These are phyloP conservation scores for Calosoma granatense DNA, from an alignment of 1,140 invertebrate genomes.

Conservation along the genomic window DNA sequence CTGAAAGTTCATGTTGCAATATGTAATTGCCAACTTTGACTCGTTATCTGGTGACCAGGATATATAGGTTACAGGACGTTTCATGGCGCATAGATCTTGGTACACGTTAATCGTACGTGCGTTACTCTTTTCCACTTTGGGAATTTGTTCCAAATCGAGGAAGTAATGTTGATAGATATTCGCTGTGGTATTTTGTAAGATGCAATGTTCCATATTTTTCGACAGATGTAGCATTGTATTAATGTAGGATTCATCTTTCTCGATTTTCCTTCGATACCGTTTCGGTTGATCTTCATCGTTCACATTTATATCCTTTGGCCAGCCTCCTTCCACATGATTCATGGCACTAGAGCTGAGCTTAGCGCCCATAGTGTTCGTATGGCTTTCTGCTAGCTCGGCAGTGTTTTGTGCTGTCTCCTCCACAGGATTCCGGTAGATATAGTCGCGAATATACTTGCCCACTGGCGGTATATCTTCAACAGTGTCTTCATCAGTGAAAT, in stretches of 20 bases:
- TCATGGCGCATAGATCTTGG: slow-evolving; percentile 54
- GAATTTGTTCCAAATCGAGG: slow-evolving; percentile 50
- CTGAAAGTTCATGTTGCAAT: slow-evolving; percentile 77
- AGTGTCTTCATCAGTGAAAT: slow-evolving; percentile 68
- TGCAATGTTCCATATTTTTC: slow-evolving; percentile 79
- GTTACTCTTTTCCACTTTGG: slow-evolving; percentile 55
- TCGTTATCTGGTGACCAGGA: slow-evolving; percentile 86
- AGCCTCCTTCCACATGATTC: slow-evolving; percentile 89
- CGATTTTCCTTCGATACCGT: slow-evolving; percentile 85
- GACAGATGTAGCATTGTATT: slow-evolving; percentile 70
- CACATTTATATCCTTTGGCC: slow-evolving; percentile 92
- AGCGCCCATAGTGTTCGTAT: slow-evolving; percentile 64
- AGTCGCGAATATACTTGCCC: slow-evolving; percentile 52
- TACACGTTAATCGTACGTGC: slow-evolving; percentile 76
- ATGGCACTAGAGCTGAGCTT: slow-evolving; percentile 72
- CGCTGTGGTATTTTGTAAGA: slow-evolving; percentile 85
- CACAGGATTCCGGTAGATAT: slow-evolving; percentile 52
- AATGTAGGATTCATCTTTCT: slow-evolving; percentile 90
- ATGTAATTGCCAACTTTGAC: slow-evolving; percentile 71
- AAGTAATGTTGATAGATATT: slow-evolving; percentile 90
- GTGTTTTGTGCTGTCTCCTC: slow-evolving; percentile 52
- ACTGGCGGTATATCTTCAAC: slow-evolving; percentile 64
- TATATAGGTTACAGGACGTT: slow-evolving; percentile 71
- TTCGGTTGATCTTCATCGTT: slow-evolving; percentile 80
- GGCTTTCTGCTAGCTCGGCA: slow-evolving; percentile 27